Base-by-base conservation (phyloP, 1,140 invertebrate genomes). In the Saccostrea echinata region DNA sequence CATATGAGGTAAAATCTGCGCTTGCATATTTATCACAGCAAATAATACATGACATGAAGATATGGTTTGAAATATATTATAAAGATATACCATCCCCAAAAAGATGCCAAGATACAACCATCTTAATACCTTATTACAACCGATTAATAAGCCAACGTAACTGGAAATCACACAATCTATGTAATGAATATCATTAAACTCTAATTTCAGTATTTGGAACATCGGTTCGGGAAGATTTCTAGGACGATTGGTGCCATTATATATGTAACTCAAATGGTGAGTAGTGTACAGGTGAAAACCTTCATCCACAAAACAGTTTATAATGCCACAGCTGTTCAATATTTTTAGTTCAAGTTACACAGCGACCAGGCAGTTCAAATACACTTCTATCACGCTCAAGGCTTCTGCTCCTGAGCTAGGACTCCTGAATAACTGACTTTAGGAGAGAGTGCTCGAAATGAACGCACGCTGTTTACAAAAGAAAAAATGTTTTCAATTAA, bases 131-230 rank as follows among this genome's bases (percentile, higher is more conserved):
- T 6, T 8, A 8, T 1, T 43, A 43, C 43, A 43, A 43, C 43
- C 43, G 6, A 43, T 43, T 43, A 2, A 43, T 0, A 43, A 43
- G 43, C 43, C 43, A 43, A 43, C 4, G 6, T 8, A 2, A 2
- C 43, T 43, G 43, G 43, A 43, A 43, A 43, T 43, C 43, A 6
- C 43, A 43, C 43, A 43, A 43, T 43, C 9, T 43, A 43, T 43
- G 1, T 43, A 43, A 43, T 43, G 43, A 9, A 2, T 43, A 43
- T 43, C 43, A 43, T 43, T 6, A 43, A 43, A 80, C 30, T 90
- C 76, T 16, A 33, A 51, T 96, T 96, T 92, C 94, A 98, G 96
- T 99, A 99, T 93, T 96, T 99, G 92, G 97, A 98, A 84, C 90
- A 91, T 86, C 82, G 94, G 30, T 94, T 94, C 84, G 89, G 87